Evolutionary conservation across 1,140 invertebrate species (phyloP).

Genomic region (Bombus fervidus): DNA sequence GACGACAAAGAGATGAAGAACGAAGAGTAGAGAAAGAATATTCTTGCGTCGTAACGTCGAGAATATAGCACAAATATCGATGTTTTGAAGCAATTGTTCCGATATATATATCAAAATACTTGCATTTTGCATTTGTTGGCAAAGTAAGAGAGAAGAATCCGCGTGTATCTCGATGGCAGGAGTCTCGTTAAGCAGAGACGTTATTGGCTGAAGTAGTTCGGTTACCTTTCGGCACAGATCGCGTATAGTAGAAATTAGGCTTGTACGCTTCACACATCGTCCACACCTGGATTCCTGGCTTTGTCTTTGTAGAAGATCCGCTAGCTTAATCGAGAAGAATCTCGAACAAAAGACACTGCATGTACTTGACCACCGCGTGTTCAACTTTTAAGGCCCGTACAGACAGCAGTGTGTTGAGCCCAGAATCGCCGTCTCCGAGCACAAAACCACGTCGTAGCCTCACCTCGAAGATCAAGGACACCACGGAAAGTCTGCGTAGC

Average conservation of each 20-base stretch:
- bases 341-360: conserved; percentile 37
- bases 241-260: background rate
- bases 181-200: too few species aligned
- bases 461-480: conserved; percentile 79
- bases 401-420: conserved; percentile 82
- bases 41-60: too few species aligned
- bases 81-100: too few species aligned
- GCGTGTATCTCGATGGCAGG: too few species aligned
- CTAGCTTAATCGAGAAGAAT: conserved; percentile 34
- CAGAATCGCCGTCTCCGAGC: conserved; percentile 85
- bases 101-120: too few species aligned
- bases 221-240: background rate
- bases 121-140: too few species aligned
- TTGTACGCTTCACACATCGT: conserved; percentile 1
- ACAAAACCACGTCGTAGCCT: conserved; percentile 76
- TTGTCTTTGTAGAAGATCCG: conserved; percentile 49
- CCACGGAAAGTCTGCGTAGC: conserved; percentile 78
- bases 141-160: too few species aligned
- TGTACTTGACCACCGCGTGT: conserved; percentile 45
- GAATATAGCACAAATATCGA: too few species aligned
- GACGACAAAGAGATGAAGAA: too few species aligned
- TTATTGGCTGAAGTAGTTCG: background rate
- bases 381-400: conserved; percentile 69
- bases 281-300: conserved; percentile 32
- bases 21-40: too few species aligned